Conservation (phyloP, 1,140 invertebrate genomes). For the Orchesella cincta region DNA sequence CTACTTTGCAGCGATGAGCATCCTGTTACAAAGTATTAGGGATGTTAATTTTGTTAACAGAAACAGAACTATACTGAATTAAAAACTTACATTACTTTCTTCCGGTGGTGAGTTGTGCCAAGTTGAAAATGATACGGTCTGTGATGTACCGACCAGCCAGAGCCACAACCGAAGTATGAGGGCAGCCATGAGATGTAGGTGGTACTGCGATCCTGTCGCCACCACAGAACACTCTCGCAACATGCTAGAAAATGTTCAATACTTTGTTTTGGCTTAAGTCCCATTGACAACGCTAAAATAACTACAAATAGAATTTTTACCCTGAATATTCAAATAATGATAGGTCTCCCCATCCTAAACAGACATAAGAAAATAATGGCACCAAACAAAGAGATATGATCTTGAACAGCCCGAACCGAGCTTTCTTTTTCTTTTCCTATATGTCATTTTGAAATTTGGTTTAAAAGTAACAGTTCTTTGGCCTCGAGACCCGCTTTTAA, state of each 20-base stretch:
- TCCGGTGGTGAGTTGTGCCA: slow-evolving; percentile 47
- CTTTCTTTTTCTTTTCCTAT: too few species aligned
- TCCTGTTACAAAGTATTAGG: too few species aligned
- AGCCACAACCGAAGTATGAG: slow-evolving; percentile 57
- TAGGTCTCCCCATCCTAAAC: neutral
- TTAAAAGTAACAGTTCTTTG: too few species aligned
- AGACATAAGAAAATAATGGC: neutral
- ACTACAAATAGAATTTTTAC: neutral
- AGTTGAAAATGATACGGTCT: slow-evolving; percentile 49
- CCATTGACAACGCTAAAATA: too few species aligned
- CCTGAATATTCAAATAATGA: neutral
- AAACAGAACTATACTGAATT: neutral
- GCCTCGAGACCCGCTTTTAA: too few species aligned
- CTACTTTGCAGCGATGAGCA: slow-evolving; percentile 59
- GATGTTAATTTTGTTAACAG: too few species aligned
- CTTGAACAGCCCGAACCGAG: neutral
- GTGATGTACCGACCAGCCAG: slow-evolving; percentile 58
- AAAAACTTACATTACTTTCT: slow-evolving; percentile 50
- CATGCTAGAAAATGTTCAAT: too few species aligned
- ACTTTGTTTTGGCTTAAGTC: too few species aligned
- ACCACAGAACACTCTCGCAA: slow-evolving; percentile 59
- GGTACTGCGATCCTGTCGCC: slow-evolving; percentile 59
- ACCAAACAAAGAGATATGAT: neutral
- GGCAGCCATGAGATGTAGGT: slow-evolving; percentile 59
- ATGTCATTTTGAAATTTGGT: too few species aligned